Percentiles rank a stretch among this genome's conserved stretches.
Evolutionary conservation across 2,113 vertebrate genomes (phyloP).

Genomic region (Cisticola juncidis): DNA sequence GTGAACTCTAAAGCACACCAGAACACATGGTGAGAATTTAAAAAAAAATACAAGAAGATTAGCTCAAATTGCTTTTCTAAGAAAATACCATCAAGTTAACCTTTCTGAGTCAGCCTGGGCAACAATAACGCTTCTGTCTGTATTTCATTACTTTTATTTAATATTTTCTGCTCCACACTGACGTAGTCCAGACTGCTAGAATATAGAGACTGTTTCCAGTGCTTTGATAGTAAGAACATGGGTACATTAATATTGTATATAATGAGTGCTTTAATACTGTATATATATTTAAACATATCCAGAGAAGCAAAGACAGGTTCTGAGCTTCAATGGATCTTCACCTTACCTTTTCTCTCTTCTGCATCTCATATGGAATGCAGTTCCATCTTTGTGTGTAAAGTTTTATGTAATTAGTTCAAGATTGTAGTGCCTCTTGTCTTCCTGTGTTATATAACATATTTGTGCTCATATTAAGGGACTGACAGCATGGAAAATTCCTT

Average conservation of each 20-base stretch:
- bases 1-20: background rate
- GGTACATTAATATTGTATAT: background rate
- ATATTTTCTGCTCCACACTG: background rate
- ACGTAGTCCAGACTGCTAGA: background rate
- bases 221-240: background rate
- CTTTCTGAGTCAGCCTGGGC: background rate
- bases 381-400: background rate
- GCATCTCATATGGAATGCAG: background rate
- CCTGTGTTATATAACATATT: background rate
- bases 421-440: background rate
- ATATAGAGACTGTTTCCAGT: background rate
- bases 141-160: background rate
- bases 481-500: background rate
- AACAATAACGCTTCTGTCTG: background rate
- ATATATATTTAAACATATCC: background rate
- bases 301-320: background rate
- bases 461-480: background rate
- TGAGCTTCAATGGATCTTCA: background rate
- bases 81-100: background rate
- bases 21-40: background rate
- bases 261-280: background rate
- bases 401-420: background rate
- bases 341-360: background rate
- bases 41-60: background rate
- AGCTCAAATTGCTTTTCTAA: conserved; percentile 11